phyloP scores from a whole-genome alignment of 2,113 vertebrate species.

The Rhinogobius similis region DNA sequence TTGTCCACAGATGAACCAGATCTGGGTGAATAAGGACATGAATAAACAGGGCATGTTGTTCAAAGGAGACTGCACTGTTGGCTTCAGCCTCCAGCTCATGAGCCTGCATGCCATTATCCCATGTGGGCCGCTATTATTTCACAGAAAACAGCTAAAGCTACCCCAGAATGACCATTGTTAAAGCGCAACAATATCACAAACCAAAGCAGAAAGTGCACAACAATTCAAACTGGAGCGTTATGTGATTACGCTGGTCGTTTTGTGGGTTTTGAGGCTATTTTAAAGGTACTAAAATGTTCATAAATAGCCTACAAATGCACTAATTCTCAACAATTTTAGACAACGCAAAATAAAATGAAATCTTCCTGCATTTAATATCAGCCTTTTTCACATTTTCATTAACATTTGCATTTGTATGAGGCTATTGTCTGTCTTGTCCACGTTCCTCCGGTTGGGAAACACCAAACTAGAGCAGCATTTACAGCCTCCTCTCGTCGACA shows the following conservation, averaged over 20 bases:
- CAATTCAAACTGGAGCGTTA: background rate
- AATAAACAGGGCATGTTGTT: conserved; percentile 7
- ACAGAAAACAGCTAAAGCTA: background rate
- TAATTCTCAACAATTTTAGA: background rate
- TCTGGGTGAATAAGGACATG: conserved; percentile 1
- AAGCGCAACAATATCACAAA: background rate
- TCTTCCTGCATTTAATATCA: background rate
- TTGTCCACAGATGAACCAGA: conserved; percentile 2
- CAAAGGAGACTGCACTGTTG: background rate
- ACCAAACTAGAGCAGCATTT: background rate
- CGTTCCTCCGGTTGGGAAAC: background rate
- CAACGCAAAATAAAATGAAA: background rate
- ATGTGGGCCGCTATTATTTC: background rate
- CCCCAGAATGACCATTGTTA: background rate
- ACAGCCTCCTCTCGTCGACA: background rate
- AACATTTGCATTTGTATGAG: background rate
- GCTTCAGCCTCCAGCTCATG: background rate
- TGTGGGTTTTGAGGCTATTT: no score
- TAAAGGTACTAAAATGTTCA: no score
- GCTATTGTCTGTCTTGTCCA: background rate
- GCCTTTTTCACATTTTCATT: no score
- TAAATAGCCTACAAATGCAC: no score
- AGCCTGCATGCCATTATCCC: background rate
- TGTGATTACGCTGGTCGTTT: background rate
- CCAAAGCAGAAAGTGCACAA: background rate